phyloP scores from a whole-genome alignment of 2,113 vertebrate species.

The Urocitellus parryii region DNA sequence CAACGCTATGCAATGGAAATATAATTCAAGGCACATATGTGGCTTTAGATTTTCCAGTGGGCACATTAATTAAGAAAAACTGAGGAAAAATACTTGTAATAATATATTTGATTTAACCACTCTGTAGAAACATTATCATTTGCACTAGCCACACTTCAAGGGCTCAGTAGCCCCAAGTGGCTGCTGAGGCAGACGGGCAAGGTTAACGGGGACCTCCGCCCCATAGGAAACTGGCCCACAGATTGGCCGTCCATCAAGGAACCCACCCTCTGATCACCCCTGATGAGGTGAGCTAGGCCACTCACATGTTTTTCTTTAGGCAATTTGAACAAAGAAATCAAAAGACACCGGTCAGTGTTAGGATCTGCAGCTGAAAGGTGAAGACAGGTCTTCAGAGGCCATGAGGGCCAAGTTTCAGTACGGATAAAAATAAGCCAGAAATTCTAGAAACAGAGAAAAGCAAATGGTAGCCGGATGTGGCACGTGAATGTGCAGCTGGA shows the following conservation, averaged over 20 bases:
- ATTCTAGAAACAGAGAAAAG: neutral
- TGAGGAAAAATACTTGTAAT: neutral
- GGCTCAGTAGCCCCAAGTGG: neutral
- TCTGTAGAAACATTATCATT: neutral
- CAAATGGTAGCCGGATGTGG: neutral
- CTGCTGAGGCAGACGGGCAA: neutral
- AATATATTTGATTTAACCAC: neutral
- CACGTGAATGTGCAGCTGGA: neutral
- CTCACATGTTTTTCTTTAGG: slow-evolving; percentile 18
- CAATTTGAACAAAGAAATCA: slow-evolving; percentile 10
- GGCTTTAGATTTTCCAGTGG: neutral
- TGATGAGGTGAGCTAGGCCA: neutral
- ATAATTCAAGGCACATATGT: neutral
- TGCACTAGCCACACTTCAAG: neutral
- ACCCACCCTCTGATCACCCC: neutral
- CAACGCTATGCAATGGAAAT: neutral
- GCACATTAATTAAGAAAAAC: neutral
- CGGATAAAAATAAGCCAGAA: neutral
- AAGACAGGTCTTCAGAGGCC: neutral
- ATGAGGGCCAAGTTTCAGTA: neutral
- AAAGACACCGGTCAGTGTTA: neutral
- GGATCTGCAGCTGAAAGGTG: neutral
- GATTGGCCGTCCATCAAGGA: neutral
- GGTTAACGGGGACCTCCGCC: neutral
- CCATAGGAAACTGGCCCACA: neutral